phyloP scores from a whole-genome alignment of 2,113 vertebrate genomes.

The Brienomyrus longianalis region DNA sequence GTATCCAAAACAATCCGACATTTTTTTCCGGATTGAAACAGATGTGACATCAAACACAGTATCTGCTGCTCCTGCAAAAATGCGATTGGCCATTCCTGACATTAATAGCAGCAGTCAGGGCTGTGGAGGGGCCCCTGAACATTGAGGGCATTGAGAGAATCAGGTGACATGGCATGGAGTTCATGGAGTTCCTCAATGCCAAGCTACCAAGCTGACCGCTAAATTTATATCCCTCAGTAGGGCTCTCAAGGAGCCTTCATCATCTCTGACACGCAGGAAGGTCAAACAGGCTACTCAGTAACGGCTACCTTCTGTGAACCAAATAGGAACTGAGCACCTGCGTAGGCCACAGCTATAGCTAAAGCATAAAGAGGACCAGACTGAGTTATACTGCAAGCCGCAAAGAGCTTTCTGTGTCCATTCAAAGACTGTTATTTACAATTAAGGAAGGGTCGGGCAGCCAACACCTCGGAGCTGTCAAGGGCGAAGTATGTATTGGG shows the following conservation, averaged over 20 bases:
- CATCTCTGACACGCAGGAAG: not conserved
- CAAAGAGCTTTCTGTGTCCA: slow-evolving; percentile 7
- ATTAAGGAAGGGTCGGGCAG: slow-evolving; percentile 24
- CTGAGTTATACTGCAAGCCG: not conserved
- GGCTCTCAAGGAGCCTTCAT: not conserved
- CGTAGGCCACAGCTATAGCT: not conserved
- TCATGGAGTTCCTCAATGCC: not conserved
- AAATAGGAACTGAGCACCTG: not conserved
- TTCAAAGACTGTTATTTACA: slow-evolving; percentile 5
- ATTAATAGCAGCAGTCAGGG: not conserved
- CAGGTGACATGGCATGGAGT: not conserved
- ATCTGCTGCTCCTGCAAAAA: not conserved
- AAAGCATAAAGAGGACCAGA: not conserved
- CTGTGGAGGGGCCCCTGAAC: not conserved
- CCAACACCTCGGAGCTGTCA: slow-evolving; percentile 16
- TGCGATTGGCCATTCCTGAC: not conserved
- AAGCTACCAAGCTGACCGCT: not conserved
- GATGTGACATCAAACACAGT: not conserved
- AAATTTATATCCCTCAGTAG: not conserved
- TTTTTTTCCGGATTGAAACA: not conserved
- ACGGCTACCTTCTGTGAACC: not conserved
- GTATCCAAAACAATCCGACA: not conserved
- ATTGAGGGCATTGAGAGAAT: not conserved
- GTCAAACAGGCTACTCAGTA: not conserved
- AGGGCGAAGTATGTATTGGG: not conserved